Base-by-base conservation (phyloP, 2,888 invertebrate genomes). In the Idaea biselata region DNA sequence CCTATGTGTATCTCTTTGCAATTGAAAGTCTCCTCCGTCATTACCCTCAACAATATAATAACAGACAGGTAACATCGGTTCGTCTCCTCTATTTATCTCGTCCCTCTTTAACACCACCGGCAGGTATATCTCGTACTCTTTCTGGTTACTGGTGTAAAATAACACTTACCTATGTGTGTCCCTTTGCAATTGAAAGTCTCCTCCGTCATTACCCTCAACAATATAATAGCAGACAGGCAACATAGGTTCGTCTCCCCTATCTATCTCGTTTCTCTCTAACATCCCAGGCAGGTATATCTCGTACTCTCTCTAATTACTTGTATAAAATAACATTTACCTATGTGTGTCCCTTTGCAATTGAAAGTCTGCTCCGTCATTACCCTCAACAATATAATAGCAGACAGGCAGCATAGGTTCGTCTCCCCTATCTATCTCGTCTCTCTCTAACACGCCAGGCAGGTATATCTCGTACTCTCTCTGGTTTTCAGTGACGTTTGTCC, bases 211-310 rank as follows among this genome's bases (percentile, higher is more conserved):
- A 16, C 98, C 98, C 6, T 95, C 95, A 16, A 98, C 94, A 60
- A 99, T 96, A 79, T 95, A 98, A 82, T 98, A 99, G 80, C 98
- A 99, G n/a, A 98, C 97, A 65, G 96, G 96, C 59, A 96, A 93
- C 59, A 96, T 94, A 0, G 96, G 96, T 73, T 96, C 96, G 70
- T 97, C 96, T 1, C 96, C 94, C 74, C 97, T 96, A 74, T 97
- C 97, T 17, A 97, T 94, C 76, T 96, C 97, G 80, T 97, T 97
- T 69, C 96, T 93, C 77, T 98, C 98, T 56, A 97, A 94, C 0
- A 98, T 97, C 70, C 96, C 95, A 0, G 97, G 96, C 14, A 98
- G 87, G 74, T 94, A 53, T 53, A n/a, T 53, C 11, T 53, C 1
- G 53, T 53, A 53, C n/a, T 11, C 53, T 53, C 11, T 55, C 16